Percentiles rank a stretch among this genome's conserved stretches.
phyloP scores from a whole-genome alignment of 2,888 invertebrate species.

The Melinaea marsaeus region DNA sequence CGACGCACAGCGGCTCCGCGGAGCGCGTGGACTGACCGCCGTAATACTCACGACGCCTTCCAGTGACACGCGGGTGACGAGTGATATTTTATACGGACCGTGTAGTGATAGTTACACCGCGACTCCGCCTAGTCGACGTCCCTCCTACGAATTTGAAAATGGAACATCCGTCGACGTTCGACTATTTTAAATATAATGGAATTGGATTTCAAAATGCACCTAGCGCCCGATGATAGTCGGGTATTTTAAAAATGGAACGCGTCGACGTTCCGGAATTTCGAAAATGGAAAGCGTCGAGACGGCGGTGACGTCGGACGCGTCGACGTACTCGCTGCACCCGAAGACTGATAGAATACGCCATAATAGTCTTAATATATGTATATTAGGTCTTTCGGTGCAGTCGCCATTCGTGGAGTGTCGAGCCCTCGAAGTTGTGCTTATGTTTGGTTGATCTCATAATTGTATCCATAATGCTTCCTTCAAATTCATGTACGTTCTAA shows the following conservation, averaged over 20 bases:
- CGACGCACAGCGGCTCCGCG: constrained; percentile 40
- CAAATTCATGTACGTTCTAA: constrained; percentile 25
- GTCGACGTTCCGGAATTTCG: too few species aligned
- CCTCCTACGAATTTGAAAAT: neutral
- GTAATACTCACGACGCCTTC: constrained; percentile 45
- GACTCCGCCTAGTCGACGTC: constrained; percentile 71
- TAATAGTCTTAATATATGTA: constrained; percentile 5
- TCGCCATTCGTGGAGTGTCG: constrained; percentile 21
- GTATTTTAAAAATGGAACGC: too few species aligned
- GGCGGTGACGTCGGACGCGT: constrained; percentile 1
- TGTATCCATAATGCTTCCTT: constrained; percentile 31
- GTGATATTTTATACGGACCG: constrained; percentile 64
- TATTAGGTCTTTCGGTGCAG: constrained; percentile 9
- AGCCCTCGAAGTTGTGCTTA: constrained; percentile 50
- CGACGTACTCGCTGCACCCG: neutral
- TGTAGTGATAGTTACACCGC: constrained; percentile 44
- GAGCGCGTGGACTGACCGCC: constrained; percentile 42
- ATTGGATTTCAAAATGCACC: too few species aligned
- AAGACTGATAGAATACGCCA: constrained; percentile 4
- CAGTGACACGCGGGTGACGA: constrained; percentile 67
- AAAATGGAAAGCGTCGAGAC: neutral
- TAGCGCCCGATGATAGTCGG: too few species aligned
- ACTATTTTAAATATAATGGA: too few species aligned
- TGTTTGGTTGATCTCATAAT: constrained; percentile 70
- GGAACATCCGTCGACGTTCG: too few species aligned